These are phyloP conservation scores for Arbacia lixula DNA, from an alignment of 53 echinoderm and acorn worm genomes.

Conservation along the genomic window DNA sequence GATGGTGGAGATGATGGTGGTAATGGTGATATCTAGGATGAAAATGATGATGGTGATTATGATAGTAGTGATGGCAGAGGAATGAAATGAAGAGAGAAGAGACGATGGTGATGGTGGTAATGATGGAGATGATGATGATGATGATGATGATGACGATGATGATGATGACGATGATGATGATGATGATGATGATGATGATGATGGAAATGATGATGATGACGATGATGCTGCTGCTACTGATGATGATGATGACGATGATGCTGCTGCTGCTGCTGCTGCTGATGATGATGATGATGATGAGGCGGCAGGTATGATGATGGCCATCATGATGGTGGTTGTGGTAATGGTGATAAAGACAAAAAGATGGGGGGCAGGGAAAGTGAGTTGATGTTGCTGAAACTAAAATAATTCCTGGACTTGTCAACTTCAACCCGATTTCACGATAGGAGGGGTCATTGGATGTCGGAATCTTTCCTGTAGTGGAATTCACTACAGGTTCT, in stretches of 20 bases:
- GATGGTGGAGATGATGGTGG: not conserved
- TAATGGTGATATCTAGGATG: not conserved
- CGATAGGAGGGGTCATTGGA: too few relatives aligned
- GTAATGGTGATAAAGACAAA: not conserved
- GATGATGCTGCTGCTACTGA: not conserved
- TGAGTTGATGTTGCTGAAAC: not conserved
- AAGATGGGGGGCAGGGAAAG: not conserved
- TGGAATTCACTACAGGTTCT: not conserved
- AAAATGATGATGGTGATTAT: not conserved
- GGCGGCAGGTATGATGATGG: not conserved
- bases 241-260: not conserved
- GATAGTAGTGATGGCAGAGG: not conserved
- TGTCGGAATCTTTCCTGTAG: too few relatives aligned
- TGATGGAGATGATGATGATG: not conserved
- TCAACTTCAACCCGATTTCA: too few relatives aligned
- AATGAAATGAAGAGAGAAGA: not conserved
- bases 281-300: not conserved
- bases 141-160: conserved; percentile 5
- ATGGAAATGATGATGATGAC: not conserved
- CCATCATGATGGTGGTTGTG: too few relatives aligned
- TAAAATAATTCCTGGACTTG: too few relatives aligned
- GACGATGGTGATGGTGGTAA: conserved; percentile 5
- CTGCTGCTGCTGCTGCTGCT: too few relatives aligned
- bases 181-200: not conserved
- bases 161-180: conserved; percentile 5